Conservation (phyloP, 2,113 vertebrate species). For the Antennarius striatus region DNA sequence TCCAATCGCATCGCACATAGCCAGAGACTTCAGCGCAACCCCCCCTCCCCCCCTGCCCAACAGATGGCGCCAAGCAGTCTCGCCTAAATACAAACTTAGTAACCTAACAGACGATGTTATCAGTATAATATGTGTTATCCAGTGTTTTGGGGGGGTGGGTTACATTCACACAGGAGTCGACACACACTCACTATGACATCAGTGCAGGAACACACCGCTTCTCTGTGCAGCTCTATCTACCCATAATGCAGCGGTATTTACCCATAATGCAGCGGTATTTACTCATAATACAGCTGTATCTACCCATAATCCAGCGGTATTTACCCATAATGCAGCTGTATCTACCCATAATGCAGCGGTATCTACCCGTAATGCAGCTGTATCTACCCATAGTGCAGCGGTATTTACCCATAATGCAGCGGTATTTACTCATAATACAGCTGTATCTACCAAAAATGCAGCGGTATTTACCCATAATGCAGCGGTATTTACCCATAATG, state of each 20-base stretch:
- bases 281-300: no score
- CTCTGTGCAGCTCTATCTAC: constrained; percentile 71
- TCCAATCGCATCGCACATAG: constrained; percentile 76
- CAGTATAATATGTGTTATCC: constrained; percentile 77
- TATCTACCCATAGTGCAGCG: constrained; percentile 47
- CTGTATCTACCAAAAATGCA: no score
- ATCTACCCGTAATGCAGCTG: no score
- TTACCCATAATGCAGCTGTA: no score
- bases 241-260: no score
- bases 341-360: no score
- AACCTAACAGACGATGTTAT: constrained; percentile 77
- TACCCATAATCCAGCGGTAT: no score
- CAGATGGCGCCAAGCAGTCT: constrained; percentile 78
- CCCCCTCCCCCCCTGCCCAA: constrained; percentile 77
- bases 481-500: no score
- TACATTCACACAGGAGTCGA: constrained; percentile 64
- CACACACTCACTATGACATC: constrained; percentile 65
- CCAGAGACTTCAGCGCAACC: constrained; percentile 82
- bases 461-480: no score
- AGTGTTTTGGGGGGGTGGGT: constrained; percentile 69
- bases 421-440: no score
- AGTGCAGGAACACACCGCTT: constrained; percentile 78
- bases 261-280: neutral
- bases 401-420: constrained; percentile 46
- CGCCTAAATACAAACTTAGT: constrained; percentile 79